These are phyloP conservation scores for Emydocephalus ijimae DNA, from an alignment of 2,113 vertebrate species.

Conservation along the genomic window DNA sequence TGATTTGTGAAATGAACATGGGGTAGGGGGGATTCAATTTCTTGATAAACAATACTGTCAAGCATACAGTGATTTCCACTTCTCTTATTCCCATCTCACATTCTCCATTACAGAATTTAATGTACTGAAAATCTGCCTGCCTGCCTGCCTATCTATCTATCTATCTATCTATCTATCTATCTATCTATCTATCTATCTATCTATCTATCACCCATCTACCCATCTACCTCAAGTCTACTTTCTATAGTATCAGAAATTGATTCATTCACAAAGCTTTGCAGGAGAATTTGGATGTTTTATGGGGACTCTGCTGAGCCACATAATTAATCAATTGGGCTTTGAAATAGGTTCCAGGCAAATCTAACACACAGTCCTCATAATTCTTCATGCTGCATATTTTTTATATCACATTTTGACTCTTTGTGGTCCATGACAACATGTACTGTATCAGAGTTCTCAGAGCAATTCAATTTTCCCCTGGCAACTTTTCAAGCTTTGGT, in stretches of 20 bases:
- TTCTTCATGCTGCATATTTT: constrained; percentile 1
- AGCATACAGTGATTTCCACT: not conserved
- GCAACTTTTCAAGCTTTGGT: not conserved
- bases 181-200: not conserved
- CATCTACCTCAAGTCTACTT: not conserved
- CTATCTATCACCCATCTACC: not conserved
- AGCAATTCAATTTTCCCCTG: not conserved
- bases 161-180: too few species aligned
- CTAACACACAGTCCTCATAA: not conserved
- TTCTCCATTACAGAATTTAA: not conserved
- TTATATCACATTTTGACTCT: constrained; percentile 2
- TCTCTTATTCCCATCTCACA: not conserved
- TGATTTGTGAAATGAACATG: not conserved
- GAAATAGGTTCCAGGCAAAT: not conserved
- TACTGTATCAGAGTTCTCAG: not conserved
- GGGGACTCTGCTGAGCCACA: not conserved
- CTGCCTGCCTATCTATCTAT: too few species aligned
- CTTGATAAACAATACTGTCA: not conserved
- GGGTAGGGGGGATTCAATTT: not conserved
- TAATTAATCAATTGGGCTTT: not conserved
- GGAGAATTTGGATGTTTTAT: not conserved
- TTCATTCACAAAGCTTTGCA: not conserved
- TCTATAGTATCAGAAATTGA: not conserved
- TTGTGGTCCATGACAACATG: not conserved
- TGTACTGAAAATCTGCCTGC: not conserved